Base-by-base conservation (phyloP, 2,797 vertebrate species). In the Peromyscus eremicus region DNA sequence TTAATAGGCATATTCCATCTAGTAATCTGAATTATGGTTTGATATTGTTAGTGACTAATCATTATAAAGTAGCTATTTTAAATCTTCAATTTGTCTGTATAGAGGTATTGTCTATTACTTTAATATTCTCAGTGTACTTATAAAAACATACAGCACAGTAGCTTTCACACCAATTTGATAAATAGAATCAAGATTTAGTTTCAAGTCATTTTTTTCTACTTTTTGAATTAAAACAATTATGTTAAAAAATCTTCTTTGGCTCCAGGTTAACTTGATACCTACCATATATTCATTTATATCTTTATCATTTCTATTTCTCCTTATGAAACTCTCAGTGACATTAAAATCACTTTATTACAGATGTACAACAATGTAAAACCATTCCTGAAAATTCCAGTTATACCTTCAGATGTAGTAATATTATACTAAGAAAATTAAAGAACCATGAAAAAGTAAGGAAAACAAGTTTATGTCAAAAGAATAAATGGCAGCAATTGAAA, bases 381-480 rank as follows among this genome's bases (percentile, higher is more conserved):
- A 43, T 86, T 94, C 62, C 84, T 92, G 88, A 94, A 94, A 87
- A 89, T 95, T 93, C 88, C 79, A 81, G 94, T 94, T 91, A 86
- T 89, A 81, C 55, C 73, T 96, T 97, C 89, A 91, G 76, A 95
- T 57, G 92, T 66, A 86, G 86, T 52, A 77, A 81, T 95, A 94
- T 84, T 95, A 49, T 96, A 98, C 95, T 85, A 94, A 89, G 92
- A 87, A 95, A 97, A 96, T 93, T 97, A 97, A 97, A 96, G 94
- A 94, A 29, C 80, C 90, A 92, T 90, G 97, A 90, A 94, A 98
- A 97, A 96, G 70, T 77, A 96, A 75, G 68, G 64, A 73, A 97
- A 98, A 92, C 91, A 95, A 97, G 94, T 96, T 97, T 96, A 83
- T 96, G 97, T 97, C 97, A 97, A 89, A 97, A 86, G 94, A 96